Evolutionary conservation across 1,140 invertebrate species (phyloP).

Genomic region (Atta cephalotes): DNA sequence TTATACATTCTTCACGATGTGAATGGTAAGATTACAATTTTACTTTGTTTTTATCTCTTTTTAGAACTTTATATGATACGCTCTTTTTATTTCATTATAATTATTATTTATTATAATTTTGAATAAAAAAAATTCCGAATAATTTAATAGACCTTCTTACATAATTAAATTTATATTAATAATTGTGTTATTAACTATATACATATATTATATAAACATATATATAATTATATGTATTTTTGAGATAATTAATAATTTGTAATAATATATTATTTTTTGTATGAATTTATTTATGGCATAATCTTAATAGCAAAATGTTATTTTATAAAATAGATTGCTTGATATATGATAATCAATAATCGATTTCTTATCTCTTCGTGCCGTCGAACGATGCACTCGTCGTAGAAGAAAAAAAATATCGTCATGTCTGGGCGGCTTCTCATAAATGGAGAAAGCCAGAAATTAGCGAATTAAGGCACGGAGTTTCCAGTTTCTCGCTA

Average conservation of each 20-base stretch:
- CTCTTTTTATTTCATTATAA: neutral
- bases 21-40: neutral
- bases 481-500: slow-evolving; percentile 57
- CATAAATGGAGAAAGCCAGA: slow-evolving; percentile 59
- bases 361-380: slow-evolving; percentile 3
- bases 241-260: neutral
- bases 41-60: neutral
- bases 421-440: slow-evolving; percentile 35
- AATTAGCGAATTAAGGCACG: slow-evolving; percentile 47
- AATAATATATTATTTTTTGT: neutral
- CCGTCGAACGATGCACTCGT: neutral
- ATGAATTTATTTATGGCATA: neutral
- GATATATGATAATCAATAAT: neutral
- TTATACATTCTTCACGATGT: neutral
- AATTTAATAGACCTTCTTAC: neutral
- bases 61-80: neutral
- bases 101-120: neutral
- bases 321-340: neutral
- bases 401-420: slow-evolving; percentile 11
- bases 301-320: neutral
- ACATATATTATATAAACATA: neutral
- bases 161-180: neutral
- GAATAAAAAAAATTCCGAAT: neutral
- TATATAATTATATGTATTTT: neutral
- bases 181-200: neutral